Evolutionary conservation across 2,113 vertebrate genomes (phyloP).

Genomic region (Leucopsar rothschildi): DNA sequence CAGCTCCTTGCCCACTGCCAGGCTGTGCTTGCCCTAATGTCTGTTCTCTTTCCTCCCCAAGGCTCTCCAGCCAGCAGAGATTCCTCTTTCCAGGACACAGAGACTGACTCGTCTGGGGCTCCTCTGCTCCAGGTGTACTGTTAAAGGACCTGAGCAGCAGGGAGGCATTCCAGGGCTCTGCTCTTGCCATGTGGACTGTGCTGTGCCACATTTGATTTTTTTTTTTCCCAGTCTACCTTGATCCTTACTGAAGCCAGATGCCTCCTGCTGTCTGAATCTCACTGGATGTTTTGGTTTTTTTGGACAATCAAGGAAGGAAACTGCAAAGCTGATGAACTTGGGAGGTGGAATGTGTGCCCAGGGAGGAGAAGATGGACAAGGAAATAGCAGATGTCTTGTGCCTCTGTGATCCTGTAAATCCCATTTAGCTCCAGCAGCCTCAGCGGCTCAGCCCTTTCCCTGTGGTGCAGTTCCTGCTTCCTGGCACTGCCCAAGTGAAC

Average conservation of each 20-base stretch:
- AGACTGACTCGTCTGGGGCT: conserved; percentile 88
- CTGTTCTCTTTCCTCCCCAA: conserved; percentile 60
- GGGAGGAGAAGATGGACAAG: conserved; percentile 29
- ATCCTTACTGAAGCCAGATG: not conserved
- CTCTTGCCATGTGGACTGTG: not conserved
- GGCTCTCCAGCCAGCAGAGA: conserved; percentile 77
- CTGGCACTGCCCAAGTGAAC: not conserved
- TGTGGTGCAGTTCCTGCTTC: not conserved
- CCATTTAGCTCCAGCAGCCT: not conserved
- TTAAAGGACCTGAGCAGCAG: conserved; percentile 10
- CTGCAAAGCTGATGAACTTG: not conserved
- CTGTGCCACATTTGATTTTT: not conserved
- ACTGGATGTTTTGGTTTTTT: not conserved
- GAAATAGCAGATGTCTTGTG: not conserved
- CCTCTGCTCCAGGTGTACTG: conserved; percentile 86
- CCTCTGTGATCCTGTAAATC: not conserved
- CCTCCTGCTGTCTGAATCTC: not conserved
- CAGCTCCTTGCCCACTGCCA: not conserved
- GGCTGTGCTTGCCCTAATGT: not conserved
- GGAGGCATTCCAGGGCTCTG: not conserved
- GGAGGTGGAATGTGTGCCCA: not conserved
- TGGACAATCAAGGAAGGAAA: not conserved
- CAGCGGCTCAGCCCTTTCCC: not conserved
- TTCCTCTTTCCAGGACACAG: conserved; percentile 83
- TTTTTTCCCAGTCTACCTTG: not conserved